Conservation (phyloP, 2,888 invertebrate genomes). For the Drosophila eohydei region DNA sequence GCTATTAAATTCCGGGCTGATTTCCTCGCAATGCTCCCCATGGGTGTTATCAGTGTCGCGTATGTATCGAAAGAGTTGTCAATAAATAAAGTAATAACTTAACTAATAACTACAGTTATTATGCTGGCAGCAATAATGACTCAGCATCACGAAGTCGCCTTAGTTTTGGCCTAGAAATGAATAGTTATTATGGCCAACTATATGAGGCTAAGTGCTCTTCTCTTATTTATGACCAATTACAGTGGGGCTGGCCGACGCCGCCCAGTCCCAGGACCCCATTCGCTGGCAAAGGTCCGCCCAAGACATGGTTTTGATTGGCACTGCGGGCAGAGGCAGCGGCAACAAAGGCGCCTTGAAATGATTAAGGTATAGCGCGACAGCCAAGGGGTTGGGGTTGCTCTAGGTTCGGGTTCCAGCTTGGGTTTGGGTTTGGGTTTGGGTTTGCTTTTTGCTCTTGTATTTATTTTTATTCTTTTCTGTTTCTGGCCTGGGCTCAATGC, state of each 20-base stretch:
- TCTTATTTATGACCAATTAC: conserved; percentile 59
- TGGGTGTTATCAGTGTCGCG: background rate
- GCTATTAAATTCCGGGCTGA: background rate
- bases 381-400: conserved; percentile 13
- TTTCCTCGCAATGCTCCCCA: background rate
- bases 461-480: conserved; percentile 35
- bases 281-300: background rate
- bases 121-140: background rate
- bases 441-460: conserved; percentile 30
- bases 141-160: background rate
- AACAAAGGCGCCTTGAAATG: conserved; percentile 32
- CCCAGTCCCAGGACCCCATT: background rate
- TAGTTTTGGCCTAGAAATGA: background rate
- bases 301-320: conserved; percentile 61
- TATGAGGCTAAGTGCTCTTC: conserved; percentile 19
- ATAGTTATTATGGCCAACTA: background rate
- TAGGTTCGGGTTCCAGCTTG: background rate
- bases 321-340: conserved; percentile 12
- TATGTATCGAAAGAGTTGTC: background rate
- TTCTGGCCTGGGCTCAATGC: conserved; percentile 47
- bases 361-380: conserved; percentile 15
- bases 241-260: background rate
- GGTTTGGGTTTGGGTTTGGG: conserved; percentile 2
- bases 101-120: background rate
- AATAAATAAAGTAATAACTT: background rate